phyloP scores from a whole-genome alignment of 2,888 invertebrate species.

The Lithophane semibrunnea region DNA sequence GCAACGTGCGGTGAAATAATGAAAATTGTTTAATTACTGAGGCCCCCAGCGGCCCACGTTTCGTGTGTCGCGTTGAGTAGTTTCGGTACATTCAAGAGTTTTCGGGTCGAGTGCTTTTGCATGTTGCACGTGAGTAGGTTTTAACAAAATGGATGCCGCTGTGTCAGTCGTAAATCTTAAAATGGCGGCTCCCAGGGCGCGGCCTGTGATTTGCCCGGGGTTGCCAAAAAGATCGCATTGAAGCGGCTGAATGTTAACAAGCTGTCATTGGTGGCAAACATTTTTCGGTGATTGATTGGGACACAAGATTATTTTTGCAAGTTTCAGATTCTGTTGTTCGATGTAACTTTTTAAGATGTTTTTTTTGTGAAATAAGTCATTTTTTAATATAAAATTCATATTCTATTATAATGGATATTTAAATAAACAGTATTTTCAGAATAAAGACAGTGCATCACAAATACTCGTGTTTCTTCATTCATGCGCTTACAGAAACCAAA shows the following conservation, averaged over 20 bases:
- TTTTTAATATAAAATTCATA: neutral
- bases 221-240: conserved; percentile 66
- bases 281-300: conserved; percentile 65
- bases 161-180: conserved; percentile 81
- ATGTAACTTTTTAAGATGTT: neutral
- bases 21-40: conserved; percentile 77
- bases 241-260: conserved; percentile 63
- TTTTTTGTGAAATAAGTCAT: neutral
- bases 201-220: conserved; percentile 42
- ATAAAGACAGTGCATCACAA: neutral
- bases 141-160: conserved; percentile 67
- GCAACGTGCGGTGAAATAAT: conserved; percentile 67
- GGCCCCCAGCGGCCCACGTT: conserved; percentile 67
- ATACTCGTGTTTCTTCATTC: neutral
- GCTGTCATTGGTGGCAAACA: conserved; percentile 64
- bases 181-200: conserved; percentile 81
- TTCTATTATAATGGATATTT: too few relatives aligned
- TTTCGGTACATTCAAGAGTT: conserved; percentile 78
- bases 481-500: too few relatives aligned
- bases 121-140: conserved; percentile 56
- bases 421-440: neutral
- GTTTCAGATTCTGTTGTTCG: conserved; percentile 3
- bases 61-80: conserved; percentile 75
- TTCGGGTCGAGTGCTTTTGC: conserved; percentile 78
- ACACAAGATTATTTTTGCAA: neutral